Base-by-base conservation (phyloP, 1,140 invertebrate genomes). In the Pogonomyrmex barbatus region DNA sequence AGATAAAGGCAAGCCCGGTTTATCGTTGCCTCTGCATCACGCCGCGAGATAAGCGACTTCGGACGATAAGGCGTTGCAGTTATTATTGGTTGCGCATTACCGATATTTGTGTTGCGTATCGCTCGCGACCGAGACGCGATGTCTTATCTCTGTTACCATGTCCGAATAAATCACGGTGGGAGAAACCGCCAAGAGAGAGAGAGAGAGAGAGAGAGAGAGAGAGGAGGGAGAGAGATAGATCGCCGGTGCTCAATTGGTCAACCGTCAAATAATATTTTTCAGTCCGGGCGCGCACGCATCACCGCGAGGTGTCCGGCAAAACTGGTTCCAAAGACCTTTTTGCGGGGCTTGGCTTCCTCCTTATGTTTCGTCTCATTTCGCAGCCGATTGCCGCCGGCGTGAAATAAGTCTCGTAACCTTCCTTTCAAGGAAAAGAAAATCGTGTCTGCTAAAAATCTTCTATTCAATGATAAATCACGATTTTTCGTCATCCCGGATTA, bases 321-420 rank as follows among this genome's bases (percentile, higher is more conserved):
- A 90, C 89, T 90, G 88, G 89, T 90, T 90, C 65, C 60, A 70
- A 81, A 90, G 89, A 81, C 75, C 79, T 90, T 85, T 89, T 70
- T 86, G 56, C 81, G 67, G 30, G 47, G 56, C 62, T 52, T 12
- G 36, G 36, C 63, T 78, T 85, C 70, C 70, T 85, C 73, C 89
- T 79, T 58, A 42, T 45, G 50, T 45, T 62, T 82, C 45, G 76
- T n/a, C n/a, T 63, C 6, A 45, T 42, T 30, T 79, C 17, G 50
- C 36, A 17, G 58, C 36, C 45, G 39, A 73, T 73, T 54, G n/a
- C 36, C 56, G 36, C 24, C 39, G 30, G 17, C 47, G 24, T 33
- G 47, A 63, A 75, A 60, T 56, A 33, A n/a, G 45, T 54, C 58
- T 47, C 62, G 12, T 42, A 58, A 17, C 9, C 24, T 63, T 50